phyloP scores from a whole-genome alignment of 2,888 invertebrate species.

The Drosophila robusta region DNA sequence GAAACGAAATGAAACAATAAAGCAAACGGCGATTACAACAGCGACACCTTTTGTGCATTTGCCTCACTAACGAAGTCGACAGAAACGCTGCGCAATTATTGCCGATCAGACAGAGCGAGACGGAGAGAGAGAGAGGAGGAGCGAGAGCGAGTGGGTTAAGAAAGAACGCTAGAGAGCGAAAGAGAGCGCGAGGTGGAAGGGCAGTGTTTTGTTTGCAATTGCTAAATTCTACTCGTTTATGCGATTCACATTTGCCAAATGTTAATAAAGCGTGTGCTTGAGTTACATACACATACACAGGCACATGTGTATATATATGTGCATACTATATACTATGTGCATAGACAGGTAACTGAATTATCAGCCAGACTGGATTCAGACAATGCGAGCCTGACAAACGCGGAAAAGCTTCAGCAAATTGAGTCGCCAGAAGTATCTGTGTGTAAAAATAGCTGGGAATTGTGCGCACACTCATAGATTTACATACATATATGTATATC shows the following conservation, averaged over 20 bases:
- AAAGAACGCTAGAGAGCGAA: constrained; percentile 3
- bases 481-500: constrained; percentile 7
- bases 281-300: constrained; percentile 10
- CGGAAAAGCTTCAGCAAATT: constrained; percentile 41
- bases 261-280: constrained; percentile 35
- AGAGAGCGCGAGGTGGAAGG: constrained; percentile 3
- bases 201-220: constrained; percentile 31
- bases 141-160: background rate
- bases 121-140: background rate
- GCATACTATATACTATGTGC: constrained; percentile 2
- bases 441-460: constrained; percentile 50
- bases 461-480: constrained; percentile 25
- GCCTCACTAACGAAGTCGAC: constrained; percentile 50
- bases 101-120: constrained; percentile 26
- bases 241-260: constrained; percentile 53
- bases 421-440: constrained; percentile 29
- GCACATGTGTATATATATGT: background rate
- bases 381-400: constrained; percentile 50
- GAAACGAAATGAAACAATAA: constrained; percentile 56
- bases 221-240: constrained; percentile 51
- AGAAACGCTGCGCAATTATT: constrained; percentile 74
- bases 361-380: constrained; percentile 38
- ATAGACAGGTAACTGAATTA: constrained; percentile 49
- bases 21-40: constrained; percentile 63
- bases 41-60: constrained; percentile 65